These are phyloP conservation scores for Euura lappo DNA, from an alignment of 1,140 invertebrate species.

Conservation along the genomic window DNA sequence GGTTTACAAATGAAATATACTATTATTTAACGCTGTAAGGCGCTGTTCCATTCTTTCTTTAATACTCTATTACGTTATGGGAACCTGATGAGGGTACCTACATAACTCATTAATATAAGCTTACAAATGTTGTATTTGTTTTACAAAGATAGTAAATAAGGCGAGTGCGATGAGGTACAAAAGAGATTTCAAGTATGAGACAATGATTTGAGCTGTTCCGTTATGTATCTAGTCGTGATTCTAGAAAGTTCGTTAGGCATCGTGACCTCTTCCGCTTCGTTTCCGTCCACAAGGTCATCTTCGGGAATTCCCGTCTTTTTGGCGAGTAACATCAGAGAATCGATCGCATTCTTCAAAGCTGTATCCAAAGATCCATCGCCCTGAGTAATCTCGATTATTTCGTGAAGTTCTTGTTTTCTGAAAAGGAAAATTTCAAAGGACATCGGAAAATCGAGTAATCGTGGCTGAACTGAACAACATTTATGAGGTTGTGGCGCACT, in stretches of 20 bases:
- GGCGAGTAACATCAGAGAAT: constrained; percentile 24
- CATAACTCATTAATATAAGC: too few relatives aligned
- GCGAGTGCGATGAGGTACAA: too few relatives aligned
- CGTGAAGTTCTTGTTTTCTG: constrained; percentile 40
- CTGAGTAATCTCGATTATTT: constrained; percentile 38
- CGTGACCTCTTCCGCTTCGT: constrained; percentile 13
- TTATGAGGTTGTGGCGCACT: constrained; percentile 13
- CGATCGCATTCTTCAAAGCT: constrained; percentile 33
- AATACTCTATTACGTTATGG: too few relatives aligned
- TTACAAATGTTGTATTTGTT: too few relatives aligned
- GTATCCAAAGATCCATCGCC: constrained; percentile 34
- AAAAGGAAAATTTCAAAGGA: constrained; percentile 3
- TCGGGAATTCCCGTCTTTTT: constrained; percentile 27
- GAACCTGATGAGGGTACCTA: too few relatives aligned
- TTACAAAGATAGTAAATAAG: too few relatives aligned
- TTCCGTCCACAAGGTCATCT: background rate
- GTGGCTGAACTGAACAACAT: constrained; percentile 1
- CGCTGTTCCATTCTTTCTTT: too few relatives aligned
- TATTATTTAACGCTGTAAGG: too few relatives aligned
- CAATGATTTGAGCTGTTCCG: constrained; percentile 11
- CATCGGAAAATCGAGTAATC: constrained; percentile 3
- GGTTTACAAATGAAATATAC: too few relatives aligned
- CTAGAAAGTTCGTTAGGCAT: constrained; percentile 10
- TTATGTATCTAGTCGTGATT: constrained; percentile 11
- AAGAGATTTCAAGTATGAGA: background rate